Evolutionary conservation across 2,888 invertebrate genomes (phyloP).

Genomic region (Drosophila mimica): DNA sequence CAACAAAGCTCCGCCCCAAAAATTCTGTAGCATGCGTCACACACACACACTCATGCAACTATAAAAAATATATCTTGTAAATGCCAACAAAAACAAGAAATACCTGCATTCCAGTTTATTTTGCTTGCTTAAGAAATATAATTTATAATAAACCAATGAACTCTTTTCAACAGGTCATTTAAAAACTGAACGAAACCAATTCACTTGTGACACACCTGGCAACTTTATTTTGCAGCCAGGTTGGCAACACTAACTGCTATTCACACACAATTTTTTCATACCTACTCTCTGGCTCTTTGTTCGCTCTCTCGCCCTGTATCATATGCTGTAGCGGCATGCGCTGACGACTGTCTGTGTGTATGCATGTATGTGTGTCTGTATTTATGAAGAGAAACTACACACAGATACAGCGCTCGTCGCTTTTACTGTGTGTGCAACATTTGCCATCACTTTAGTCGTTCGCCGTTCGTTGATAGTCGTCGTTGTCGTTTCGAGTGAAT

Average conservation of each 20-base stretch:
- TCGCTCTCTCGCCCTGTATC: constrained; percentile 32
- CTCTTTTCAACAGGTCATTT: constrained; percentile 53
- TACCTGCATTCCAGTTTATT: constrained; percentile 11
- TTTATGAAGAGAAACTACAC: constrained; percentile 29
- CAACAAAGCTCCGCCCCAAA: constrained; percentile 49
- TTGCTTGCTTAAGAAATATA: neutral
- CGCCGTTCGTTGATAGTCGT: constrained; percentile 83
- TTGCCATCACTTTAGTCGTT: constrained; percentile 82
- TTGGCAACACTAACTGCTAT: constrained; percentile 67
- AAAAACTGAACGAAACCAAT: constrained; percentile 58
- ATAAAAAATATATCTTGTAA: constrained; percentile 38
- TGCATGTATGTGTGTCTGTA: neutral
- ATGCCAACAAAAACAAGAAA: constrained; percentile 16
- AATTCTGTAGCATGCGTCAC: constrained; percentile 62
- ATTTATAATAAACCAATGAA: constrained; percentile 30
- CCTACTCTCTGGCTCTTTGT: constrained; percentile 33
- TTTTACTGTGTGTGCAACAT: constrained; percentile 55
- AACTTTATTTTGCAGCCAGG: constrained; percentile 57
- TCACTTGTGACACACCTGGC: constrained; percentile 67
- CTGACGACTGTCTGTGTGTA: constrained; percentile 30
- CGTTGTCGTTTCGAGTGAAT: constrained; percentile 84
- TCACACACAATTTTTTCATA: constrained; percentile 26
- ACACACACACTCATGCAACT: neutral
- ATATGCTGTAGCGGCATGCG: constrained; percentile 65
- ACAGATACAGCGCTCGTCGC: constrained; percentile 59